phyloP scores from a whole-genome alignment of 1,140 invertebrate species.

The Diabrotica virgifera region DNA sequence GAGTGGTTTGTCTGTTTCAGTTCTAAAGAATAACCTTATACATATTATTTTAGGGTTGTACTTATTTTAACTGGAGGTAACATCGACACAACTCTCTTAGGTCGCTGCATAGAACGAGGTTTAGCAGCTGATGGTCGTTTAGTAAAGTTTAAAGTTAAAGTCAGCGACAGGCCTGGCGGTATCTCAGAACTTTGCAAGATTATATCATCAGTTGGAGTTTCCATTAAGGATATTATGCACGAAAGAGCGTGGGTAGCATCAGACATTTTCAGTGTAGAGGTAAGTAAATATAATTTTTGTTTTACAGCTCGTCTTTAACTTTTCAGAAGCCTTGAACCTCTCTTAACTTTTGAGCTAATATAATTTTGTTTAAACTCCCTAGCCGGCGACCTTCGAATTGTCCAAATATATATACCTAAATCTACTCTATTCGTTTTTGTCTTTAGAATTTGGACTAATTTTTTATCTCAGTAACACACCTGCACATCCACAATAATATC shows the following conservation, averaged over 20 bases:
- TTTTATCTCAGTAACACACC: too few relatives aligned
- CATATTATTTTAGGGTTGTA: slow-evolving; percentile 68
- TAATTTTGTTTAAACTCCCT: background rate
- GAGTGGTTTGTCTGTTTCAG: too few relatives aligned
- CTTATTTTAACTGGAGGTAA: slow-evolving; percentile 85
- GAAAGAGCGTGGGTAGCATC: slow-evolving; percentile 87
- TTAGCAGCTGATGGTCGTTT: slow-evolving; percentile 84
- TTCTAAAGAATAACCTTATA: too few relatives aligned
- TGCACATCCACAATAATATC: too few relatives aligned
- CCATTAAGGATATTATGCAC: slow-evolving; percentile 92
- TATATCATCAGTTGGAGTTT: slow-evolving; percentile 74
- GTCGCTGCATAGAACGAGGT: slow-evolving; percentile 83
- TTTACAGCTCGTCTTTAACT: background rate
- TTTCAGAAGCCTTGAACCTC: background rate
- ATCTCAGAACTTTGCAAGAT: slow-evolving; percentile 81
- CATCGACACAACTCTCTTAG: slow-evolving; percentile 89
- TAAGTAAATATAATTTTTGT: slow-evolving; percentile 38
- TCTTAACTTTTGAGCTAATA: background rate
- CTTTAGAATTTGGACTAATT: too few relatives aligned
- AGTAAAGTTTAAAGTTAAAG: slow-evolving; percentile 81
- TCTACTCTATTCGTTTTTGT: too few relatives aligned
- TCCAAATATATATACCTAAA: too few relatives aligned
- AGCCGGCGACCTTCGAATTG: too few relatives aligned
- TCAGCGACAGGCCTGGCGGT: slow-evolving; percentile 82
- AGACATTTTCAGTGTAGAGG: slow-evolving; percentile 82